Conservation (phyloP, 2,113 vertebrate species). For the Tetraodon nigroviridis region DNA sequence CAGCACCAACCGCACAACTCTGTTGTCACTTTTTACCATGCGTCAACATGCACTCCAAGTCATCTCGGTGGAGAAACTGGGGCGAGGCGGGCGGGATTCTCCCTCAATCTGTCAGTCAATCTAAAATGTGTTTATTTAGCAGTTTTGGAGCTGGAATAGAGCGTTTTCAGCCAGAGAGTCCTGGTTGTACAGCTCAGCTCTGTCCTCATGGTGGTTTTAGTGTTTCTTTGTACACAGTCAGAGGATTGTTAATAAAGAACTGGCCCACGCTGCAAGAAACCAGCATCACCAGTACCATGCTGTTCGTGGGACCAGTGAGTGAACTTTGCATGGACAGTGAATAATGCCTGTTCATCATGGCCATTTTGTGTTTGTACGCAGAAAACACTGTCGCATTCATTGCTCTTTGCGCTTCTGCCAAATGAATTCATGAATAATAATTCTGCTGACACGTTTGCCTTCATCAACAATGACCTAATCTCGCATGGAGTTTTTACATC, state of each 20-base stretch:
- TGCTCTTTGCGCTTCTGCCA: too few species aligned
- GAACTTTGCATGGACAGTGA: neutral
- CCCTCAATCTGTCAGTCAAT: slow-evolving; percentile 51
- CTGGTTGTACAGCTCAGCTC: slow-evolving; percentile 3
- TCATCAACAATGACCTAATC: too few species aligned
- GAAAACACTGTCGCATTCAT: too few species aligned
- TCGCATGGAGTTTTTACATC: too few species aligned
- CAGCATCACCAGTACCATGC: neutral
- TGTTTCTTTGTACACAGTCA: slow-evolving; percentile 20
- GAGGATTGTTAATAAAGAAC: slow-evolving; percentile 12
- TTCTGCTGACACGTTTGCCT: too few species aligned
- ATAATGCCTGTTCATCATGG: too few species aligned
- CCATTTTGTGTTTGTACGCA: too few species aligned
- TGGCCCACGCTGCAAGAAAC: neutral
- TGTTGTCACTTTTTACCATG: slow-evolving; percentile 15
- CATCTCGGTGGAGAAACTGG: slow-evolving; percentile 38
- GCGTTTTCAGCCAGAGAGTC: slow-evolving; percentile 23
- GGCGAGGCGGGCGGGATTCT: slow-evolving; percentile 22
- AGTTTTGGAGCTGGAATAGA: slow-evolving; percentile 11
- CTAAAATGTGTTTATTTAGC: slow-evolving; percentile 29
- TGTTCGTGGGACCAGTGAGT: neutral
- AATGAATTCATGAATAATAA: too few species aligned
- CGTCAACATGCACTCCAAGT: slow-evolving; percentile 24
- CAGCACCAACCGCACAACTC: slow-evolving; percentile 39
- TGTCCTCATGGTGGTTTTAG: slow-evolving; percentile 41